Evolutionary conservation across 2,797 vertebrate genomes (phyloP), one percentile per base, ranked within the genome.

Genomic region (Anabacerthia variegaticeps): DNA sequence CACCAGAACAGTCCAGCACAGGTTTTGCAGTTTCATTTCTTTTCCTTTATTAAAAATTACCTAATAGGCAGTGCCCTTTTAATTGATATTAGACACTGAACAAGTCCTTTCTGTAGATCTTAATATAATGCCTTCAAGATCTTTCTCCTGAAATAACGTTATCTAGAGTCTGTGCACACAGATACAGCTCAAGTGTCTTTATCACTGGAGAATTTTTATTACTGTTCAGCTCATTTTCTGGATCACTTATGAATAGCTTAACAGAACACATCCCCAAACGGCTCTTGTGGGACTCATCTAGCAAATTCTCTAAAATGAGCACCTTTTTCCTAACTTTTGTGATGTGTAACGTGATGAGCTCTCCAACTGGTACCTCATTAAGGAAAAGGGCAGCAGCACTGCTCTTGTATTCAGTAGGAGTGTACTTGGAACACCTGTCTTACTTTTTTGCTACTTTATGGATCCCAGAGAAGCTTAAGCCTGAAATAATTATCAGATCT

Each of bases 241-340:
- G 56, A 93, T 94, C 59, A 34, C 63, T 95, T 93, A 82, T 44
- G 44, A 93, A 85, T 63, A 92, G 87, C 85, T 96, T 77, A 92
- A 77, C 36, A 89, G 67, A 87, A 71, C 72, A 76, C 0, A 1
- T 94, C 59, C 59, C 81, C 30, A 51, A 14, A 82, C 89, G 21
- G 48, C 79, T 92, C 92, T 54, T 93, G 37, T n/a, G 85, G 81
- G 91, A 95, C 73, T 89, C 48, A 48, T 92, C 59, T 89, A 59
- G 49, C 81, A 82, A 18, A 19, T 89, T 88, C 41, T 27, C 72
- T 63, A 63, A 91, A 92, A 71, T 52, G 41, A 80, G 8, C 58
- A 83, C 66, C 71, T 85, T 55, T 87, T 86, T 89, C 67, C 63
- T 63, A 71, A 73, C 85, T 89, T 92, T 63, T 37, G 10, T 88